Conservation (phyloP, 2,113 vertebrate species). For the Ahaetulla prasina region DNA sequence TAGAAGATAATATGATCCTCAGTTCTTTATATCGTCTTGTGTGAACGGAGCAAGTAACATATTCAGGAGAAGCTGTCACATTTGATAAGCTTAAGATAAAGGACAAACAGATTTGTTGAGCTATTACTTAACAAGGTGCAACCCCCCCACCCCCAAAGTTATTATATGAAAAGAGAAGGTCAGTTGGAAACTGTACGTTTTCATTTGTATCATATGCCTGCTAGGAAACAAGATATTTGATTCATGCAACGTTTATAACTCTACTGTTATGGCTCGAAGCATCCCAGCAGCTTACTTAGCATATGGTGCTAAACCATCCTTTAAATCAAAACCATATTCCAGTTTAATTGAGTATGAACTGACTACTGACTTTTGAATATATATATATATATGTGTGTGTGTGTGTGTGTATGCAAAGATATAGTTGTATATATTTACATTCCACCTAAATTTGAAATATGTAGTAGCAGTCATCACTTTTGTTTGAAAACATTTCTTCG, state of each 20-base stretch:
- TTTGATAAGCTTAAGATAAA: not conserved
- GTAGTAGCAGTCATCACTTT: not conserved
- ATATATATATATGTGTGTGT: too few relatives aligned
- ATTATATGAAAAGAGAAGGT: not conserved
- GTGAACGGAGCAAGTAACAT: not conserved
- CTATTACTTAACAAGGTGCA: not conserved
- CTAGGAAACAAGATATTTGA: not conserved
- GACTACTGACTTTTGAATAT: not conserved
- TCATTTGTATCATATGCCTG: not conserved
- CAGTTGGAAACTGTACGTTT: not conserved
- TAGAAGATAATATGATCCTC: not conserved
- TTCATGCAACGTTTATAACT: not conserved
- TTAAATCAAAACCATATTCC: not conserved
- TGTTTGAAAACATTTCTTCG: not conserved
- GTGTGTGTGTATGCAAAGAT: too few relatives aligned
- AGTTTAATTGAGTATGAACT: not conserved
- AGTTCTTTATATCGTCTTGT: not conserved
- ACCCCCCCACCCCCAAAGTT: too few relatives aligned
- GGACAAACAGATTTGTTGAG: not conserved
- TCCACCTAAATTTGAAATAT: not conserved
- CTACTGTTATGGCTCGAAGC: not conserved
- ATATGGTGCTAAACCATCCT: not conserved
- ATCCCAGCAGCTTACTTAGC: not conserved
- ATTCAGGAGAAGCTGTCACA: not conserved
- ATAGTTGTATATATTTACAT: not conserved